Base-by-base conservation (phyloP, 2,888 invertebrate genomes). In the Ophion ventricosus region DNA sequence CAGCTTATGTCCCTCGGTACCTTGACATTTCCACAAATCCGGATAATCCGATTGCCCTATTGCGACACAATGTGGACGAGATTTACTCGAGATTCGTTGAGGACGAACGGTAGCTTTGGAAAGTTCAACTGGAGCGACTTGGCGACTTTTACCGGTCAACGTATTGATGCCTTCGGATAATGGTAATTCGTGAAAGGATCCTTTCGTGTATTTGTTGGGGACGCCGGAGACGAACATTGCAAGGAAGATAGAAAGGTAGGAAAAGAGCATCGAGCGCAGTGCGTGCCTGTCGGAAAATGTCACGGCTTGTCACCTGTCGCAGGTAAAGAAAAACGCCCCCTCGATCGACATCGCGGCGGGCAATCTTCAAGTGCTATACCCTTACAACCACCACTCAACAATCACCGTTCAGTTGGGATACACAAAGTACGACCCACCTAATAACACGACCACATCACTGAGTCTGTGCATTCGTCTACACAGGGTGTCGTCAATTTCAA, bases 301-400 rank as follows among this genome's bases (percentile, higher is more conserved):
- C 87, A 83, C 79, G 76, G 82, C 82, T 74, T 86, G 87, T 87
- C 87, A 87, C 87, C 87, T 87, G 87, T 85, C 85, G 64, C 85
- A 86, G 86, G 87, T 84, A 86, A 80, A 73, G 73, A 43, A 73
- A 82, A 74, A 78, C 78, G 76, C 82, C 76, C 75, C 63, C n/a
- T n/a, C 79, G 78, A 72, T 72, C 43, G 75, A 73, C 70, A 26
- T 79, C 56, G 70, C 61, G 63, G 23, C 63, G 57, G 35, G 63
- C 56, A 54, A 61, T 64, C 26, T 67, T 76, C 59, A 43, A 79
- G 77, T 69, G 83, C 72, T 69, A 14, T 35, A 43, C 70, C 49
- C 70, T 70, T 72, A 73, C 57, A 43, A 56, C 64, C 35, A 40
- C 66, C 64, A 54, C 79, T 82, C 79, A 57, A 73, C 74, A 43